phyloP scores from a whole-genome alignment of 2,797 vertebrate species.

The Oryzias sinensis region DNA sequence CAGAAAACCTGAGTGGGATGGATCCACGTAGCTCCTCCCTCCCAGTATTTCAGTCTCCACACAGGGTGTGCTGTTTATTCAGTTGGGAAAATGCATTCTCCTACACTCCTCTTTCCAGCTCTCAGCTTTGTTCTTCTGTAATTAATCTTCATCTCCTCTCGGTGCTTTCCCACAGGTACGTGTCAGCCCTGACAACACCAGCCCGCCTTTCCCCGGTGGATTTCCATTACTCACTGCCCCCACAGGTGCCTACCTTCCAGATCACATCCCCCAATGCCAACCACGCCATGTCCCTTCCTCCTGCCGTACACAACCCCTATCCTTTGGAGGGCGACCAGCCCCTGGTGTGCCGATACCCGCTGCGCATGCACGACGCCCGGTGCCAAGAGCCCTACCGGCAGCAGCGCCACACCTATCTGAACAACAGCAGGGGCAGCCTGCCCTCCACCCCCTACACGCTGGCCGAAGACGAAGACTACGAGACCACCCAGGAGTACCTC shows the following conservation, averaged over 20 bases:
- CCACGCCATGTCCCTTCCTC: slow-evolving; percentile 91
- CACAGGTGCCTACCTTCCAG: slow-evolving; percentile 96
- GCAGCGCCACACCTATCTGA: slow-evolving; percentile 87
- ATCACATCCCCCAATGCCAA: slow-evolving; percentile 94
- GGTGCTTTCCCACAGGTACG: slow-evolving; percentile 80
- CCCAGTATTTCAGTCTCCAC: slow-evolving; percentile 1
- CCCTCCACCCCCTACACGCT: slow-evolving; percentile 93
- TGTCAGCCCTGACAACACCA: slow-evolving; percentile 96
- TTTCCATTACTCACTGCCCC: slow-evolving; percentile 93
- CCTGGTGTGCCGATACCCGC: slow-evolving; percentile 87
- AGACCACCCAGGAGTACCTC: slow-evolving; percentile 95
- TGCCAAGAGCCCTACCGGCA: slow-evolving; percentile 90
- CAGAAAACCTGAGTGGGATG: no score
- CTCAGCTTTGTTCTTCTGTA: slow-evolving; percentile 9
- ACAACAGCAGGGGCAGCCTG: slow-evolving; percentile 92
- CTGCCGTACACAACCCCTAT: slow-evolving; percentile 87
- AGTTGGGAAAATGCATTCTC: slow-evolving; percentile 4
- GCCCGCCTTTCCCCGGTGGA: slow-evolving; percentile 94
- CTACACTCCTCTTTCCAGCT: not conserved
- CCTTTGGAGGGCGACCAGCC: slow-evolving; percentile 90
- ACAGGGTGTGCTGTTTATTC: slow-evolving; percentile 9
- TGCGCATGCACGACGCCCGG: slow-evolving; percentile 86
- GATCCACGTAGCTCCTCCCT: not conserved
- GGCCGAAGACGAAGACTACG: slow-evolving; percentile 93
- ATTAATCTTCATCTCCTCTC: slow-evolving; percentile 24